Evolutionary conservation across 2,797 vertebrate species (phyloP), one percentile per base, ranked within the genome.

Genomic region (Acrossocheilus wenchowensis): DNA sequence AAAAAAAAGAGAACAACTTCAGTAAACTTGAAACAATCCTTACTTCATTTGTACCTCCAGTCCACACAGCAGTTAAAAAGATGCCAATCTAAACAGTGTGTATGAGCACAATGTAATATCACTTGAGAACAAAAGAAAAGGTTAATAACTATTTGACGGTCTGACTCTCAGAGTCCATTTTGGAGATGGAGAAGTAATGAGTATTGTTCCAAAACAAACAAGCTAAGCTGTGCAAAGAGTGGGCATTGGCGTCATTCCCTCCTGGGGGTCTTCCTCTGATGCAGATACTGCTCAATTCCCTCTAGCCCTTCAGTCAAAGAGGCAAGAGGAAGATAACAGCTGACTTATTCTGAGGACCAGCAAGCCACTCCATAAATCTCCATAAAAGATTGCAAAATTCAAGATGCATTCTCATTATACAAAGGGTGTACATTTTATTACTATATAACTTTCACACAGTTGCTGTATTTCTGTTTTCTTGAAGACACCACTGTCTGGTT

Each of bases 181-280:
- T 71, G 36, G 10, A 41, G 36, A 71, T 78, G 2, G 23, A 78
- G 77, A 68, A 81, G 90, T 85, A 77, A 90, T 66, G 90, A 91
- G 85, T 85, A 71, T 82, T 91, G 87, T 91, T 90, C 90, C 90
- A 92, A 92, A 93, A 92, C 90, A 90, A 91, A 90, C 88, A 92
- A 86, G 82, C 88, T 60, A 39, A 90, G 88, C 52, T 71, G 80
- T 89, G 90, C 52, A 71, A 79, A 92, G 82, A 36, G 9, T 68
- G 36, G 89, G 89, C 77, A 91, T 45, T 66, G 69, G 84, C 83
- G 82, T 82, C 21, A 91, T 83, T 91, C 54, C 91, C 75, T 5
- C 75, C 80, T 91, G 87, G 30, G 4, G 6, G 87, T 87, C 88
- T 89, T 87, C 36, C 34, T 78, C 52, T 78, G 21, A 12, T 77